Evolutionary conservation across 2,113 vertebrate genomes (phyloP).

Genomic region (Rhinopithecus roxellana): DNA sequence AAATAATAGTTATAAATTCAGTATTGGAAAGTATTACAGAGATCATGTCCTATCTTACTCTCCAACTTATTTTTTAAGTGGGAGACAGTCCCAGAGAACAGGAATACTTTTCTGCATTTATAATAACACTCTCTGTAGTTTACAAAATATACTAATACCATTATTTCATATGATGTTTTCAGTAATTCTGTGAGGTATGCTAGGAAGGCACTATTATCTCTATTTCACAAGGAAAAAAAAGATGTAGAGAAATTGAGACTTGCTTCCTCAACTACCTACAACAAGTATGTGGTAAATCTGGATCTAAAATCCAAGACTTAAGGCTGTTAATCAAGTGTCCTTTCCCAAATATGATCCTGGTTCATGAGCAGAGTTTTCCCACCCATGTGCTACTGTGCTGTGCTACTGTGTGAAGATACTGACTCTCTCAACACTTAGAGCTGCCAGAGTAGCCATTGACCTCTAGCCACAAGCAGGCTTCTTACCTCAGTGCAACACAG

Average conservation of each 20-base stretch:
- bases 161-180: not conserved
- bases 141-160: not conserved
- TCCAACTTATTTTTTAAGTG: not conserved
- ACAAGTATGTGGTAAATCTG: not conserved
- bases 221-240: not conserved
- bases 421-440: not conserved
- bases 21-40: not conserved
- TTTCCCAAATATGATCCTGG: not conserved
- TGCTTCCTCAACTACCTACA: not conserved
- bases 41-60: not conserved
- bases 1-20: not conserved
- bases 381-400: not conserved
- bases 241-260: not conserved
- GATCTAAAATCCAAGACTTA: not conserved
- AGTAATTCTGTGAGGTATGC: not conserved
- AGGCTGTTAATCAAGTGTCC: not conserved
- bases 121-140: not conserved
- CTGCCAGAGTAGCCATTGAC: not conserved
- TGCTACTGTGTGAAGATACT: not conserved
- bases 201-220: not conserved
- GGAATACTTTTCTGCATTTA: not conserved
- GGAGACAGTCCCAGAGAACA: not conserved
- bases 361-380: not conserved
- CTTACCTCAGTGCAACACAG: not conserved
- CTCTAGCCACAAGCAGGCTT: not conserved